Conservation (phyloP, 2,888 invertebrate genomes). For the Troilus luridus region DNA sequence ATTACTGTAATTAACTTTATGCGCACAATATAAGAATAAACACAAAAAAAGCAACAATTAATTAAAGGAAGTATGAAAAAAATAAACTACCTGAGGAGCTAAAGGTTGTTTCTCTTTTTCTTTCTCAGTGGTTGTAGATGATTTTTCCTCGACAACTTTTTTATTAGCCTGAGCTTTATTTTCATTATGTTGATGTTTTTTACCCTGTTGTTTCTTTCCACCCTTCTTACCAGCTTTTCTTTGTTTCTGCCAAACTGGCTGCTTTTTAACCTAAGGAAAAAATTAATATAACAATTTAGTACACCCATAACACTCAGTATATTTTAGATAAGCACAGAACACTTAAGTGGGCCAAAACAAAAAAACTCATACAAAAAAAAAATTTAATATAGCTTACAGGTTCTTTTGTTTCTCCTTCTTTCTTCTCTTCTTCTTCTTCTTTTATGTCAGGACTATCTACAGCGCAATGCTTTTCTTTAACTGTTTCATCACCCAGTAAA, state of each 20-base stretch:
- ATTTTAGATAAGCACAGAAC: not conserved
- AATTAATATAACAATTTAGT: not conserved
- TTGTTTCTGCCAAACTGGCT: constrained; percentile 88
- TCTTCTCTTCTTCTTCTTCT: constrained; percentile 71
- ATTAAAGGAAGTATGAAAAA: not conserved
- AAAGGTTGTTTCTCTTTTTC: constrained; percentile 58
- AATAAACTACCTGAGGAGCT: constrained; percentile 15
- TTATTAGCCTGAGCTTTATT: constrained; percentile 67
- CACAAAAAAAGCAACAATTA: not conserved
- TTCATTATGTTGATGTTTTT: constrained; percentile 67
- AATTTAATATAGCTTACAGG: constrained; percentile 54
- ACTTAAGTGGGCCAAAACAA: not conserved
- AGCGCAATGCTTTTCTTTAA: constrained; percentile 75
- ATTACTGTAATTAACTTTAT: too few species aligned
- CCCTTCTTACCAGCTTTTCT: constrained; percentile 78
- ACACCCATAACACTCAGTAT: not conserved
- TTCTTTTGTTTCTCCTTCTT: constrained; percentile 70
- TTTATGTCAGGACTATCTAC: constrained; percentile 62
- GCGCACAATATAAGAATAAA: not conserved
- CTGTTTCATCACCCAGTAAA: constrained; percentile 84
- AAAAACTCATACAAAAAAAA: not conserved
- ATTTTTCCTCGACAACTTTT: constrained; percentile 67
- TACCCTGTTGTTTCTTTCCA: constrained; percentile 72
- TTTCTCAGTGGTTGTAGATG: constrained; percentile 63
- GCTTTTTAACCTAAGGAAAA: constrained; percentile 65